Base-by-base conservation (phyloP, 1,140 invertebrate genomes). In the Colletes gigas region DNA sequence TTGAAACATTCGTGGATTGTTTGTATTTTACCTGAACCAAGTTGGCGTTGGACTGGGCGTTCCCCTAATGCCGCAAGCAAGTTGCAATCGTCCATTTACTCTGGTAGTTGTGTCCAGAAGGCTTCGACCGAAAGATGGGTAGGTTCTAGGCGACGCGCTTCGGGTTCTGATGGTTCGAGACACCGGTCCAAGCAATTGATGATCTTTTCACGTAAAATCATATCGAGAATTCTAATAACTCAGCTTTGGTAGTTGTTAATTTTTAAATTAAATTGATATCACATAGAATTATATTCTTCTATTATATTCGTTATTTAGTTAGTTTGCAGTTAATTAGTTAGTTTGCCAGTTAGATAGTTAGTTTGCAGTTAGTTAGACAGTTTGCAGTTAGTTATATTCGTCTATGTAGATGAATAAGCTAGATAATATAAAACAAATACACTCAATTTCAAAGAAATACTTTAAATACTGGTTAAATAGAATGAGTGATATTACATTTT, bases 11-110 rank as follows among this genome's bases (percentile, higher is more conserved):
- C 44, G 44, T 68, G 17, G 30, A 30, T 30, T 10, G 14, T 59
- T 50, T 52, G 6, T 1, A 15, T 41, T 72, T 91, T 86, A 94
- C 94, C 93, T 94, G 87, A 95, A 96, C 94, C 95, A 96, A 77
- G 94, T 93, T 39, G 94, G 92, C 54, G 92, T 94, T 8, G 95
- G 95, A 79, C 94, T 94, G 6, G 95, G 94, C 3, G 94, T 92
- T 12, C 95, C 94, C 71, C 86, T 86, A 60, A 95, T 92, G 63
- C 95, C 94, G 71, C 94, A 94, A 55, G 88, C 88, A 19, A 96
- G 87, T 8, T 94, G 93, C 57, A 96, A 91, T 70, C 94, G 93
- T 21, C 94, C 94, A 60, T 95, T 95, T 71, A 94, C 91, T 76
- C 94, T 92, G 15, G 93, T 90, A 1, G 93, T 91, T 5, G 92